Conservation (phyloP, 2,113 vertebrate genomes). For the Equus przewalskii region DNA sequence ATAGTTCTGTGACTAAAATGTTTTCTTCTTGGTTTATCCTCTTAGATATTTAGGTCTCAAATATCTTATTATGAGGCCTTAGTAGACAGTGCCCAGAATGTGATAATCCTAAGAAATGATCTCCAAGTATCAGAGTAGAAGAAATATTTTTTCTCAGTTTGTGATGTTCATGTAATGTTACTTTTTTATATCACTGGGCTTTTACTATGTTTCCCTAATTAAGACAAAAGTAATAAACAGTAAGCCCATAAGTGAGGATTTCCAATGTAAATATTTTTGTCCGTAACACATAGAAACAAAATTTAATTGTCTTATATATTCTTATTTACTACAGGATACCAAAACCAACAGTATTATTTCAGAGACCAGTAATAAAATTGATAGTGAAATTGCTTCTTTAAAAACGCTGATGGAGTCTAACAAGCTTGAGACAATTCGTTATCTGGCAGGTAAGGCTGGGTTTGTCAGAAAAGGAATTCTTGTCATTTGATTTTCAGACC, state of each 20-base stretch:
- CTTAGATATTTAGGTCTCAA: constrained; percentile 15
- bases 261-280: constrained; percentile 49
- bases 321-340: constrained; percentile 90
- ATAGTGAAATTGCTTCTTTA: constrained; percentile 96
- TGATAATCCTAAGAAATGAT: constrained; percentile 41
- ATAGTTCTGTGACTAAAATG: constrained; percentile 38
- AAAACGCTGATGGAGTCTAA: constrained; percentile 97
- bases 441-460: constrained; percentile 92
- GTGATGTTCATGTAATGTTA: neutral
- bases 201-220: constrained; percentile 24
- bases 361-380: constrained; percentile 96
- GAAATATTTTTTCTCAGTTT: constrained; percentile 39
- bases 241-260: neutral
- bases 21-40: constrained; percentile 40
- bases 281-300: neutral
- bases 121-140: constrained; percentile 16
- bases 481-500: neutral
- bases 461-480: constrained; percentile 25
- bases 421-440: constrained; percentile 95
- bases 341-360: constrained; percentile 92
- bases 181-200: neutral
- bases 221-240: neutral
- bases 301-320: constrained; percentile 70
- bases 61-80: constrained; percentile 32
- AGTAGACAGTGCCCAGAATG: neutral